Percentiles rank a stretch among this genome's conserved stretches.
These are phyloP conservation scores for Rhopalosiphum maidis DNA, from an alignment of 1,140 invertebrate genomes.

Conservation along the genomic window DNA sequence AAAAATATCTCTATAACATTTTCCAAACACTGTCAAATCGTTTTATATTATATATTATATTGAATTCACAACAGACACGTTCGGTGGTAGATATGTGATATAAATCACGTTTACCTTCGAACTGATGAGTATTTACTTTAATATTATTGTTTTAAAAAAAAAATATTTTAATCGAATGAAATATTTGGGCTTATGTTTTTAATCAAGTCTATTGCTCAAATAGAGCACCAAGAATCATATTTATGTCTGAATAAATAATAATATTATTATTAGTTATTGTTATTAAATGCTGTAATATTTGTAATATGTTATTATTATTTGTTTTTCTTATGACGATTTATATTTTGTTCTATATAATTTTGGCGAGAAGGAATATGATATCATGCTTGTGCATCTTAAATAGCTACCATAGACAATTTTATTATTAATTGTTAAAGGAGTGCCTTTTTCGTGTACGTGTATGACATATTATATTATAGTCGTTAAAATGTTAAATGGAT, in stretches of 20 bases:
- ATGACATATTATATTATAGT: neutral
- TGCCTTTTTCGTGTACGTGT: slow-evolving; percentile 3
- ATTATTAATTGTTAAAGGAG: slow-evolving; percentile 32
- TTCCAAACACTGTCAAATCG: neutral
- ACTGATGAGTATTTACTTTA: neutral
- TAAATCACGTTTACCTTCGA: neutral
- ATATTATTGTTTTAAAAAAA: neutral
- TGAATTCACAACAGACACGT: neutral
- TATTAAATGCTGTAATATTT: slow-evolving; percentile 21
- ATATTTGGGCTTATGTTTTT: neutral
- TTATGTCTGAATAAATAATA: neutral
- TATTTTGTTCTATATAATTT: neutral
- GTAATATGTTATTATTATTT: slow-evolving; percentile 21
- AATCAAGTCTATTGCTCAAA: slow-evolving; percentile 4
- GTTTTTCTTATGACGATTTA: neutral
- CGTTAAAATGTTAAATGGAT: neutral
- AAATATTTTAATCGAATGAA: neutral
- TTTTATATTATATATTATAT: neutral
- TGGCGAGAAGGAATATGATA: neutral
- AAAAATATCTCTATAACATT: neutral
- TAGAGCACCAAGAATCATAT: neutral
- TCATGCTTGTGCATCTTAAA: neutral
- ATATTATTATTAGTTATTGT: neutral
- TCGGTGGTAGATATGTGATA: neutral
- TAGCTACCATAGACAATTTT: slow-evolving; percentile 19